A percentile compares a stretch with the other conserved stretches of the same genome.
Conservation (phyloP, 2,797 vertebrate species). For the Aplochiton taeniatus region DNA sequence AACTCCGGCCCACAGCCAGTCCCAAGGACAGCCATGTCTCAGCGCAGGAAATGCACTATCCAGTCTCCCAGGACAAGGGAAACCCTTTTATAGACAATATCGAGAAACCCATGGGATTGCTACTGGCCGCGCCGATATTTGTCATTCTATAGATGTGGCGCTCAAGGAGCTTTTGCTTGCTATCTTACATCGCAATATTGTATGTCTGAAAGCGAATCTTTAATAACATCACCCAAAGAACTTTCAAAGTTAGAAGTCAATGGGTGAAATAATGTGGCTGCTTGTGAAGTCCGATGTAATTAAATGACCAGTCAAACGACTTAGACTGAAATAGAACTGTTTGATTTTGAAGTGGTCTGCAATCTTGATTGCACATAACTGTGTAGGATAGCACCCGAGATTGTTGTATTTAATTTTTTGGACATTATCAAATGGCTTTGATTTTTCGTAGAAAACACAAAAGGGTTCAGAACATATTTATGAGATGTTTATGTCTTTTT, state of each 20-base stretch:
- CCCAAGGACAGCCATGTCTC: constrained; percentile 64
- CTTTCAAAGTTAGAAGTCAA: constrained; percentile 58
- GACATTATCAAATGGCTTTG: constrained; percentile 65
- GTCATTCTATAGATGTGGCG: not conserved
- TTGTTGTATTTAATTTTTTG: constrained; percentile 43
- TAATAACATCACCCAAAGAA: not conserved
- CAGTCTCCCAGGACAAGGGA: constrained; percentile 63
- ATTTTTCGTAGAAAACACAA: constrained; percentile 34
- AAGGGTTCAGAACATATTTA: not conserved
- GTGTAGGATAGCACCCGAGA: constrained; percentile 69
- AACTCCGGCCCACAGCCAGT: constrained; percentile 65
- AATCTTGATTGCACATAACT: constrained; percentile 73
- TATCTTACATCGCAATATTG: constrained; percentile 21
- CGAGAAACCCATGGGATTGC: constrained; percentile 43
- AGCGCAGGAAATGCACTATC: constrained; percentile 67
- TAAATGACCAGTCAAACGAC: constrained; percentile 52
- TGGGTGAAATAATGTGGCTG: constrained; percentile 47
- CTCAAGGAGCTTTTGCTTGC: no score
- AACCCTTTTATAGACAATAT: constrained; percentile 69
- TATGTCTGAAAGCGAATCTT: no score
- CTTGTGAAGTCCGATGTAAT: constrained; percentile 63
- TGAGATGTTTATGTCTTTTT: no score
- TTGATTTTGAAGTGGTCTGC: constrained; percentile 69
- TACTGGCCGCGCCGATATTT: constrained; percentile 24
- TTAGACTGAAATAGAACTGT: constrained; percentile 46